Conservation (phyloP, 2,888 invertebrate species). For the Trissonchulus latispiculum region DNA sequence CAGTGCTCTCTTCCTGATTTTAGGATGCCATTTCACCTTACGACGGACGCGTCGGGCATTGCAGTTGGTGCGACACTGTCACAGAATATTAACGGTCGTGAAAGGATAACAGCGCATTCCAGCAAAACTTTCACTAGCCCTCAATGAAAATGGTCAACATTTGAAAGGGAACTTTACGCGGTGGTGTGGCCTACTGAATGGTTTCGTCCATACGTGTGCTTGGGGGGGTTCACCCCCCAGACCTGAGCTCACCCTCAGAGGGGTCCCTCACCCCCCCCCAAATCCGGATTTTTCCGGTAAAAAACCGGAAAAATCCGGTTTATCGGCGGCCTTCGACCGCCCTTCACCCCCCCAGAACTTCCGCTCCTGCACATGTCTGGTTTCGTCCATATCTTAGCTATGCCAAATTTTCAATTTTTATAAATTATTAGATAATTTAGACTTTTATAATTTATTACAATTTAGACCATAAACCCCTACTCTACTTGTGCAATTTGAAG, state of each 20-base stretch:
- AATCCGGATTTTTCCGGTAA: too few relatives aligned
- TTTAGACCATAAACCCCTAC: slow-evolving; percentile 23
- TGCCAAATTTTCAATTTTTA: neutral
- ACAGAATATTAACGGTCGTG: neutral
- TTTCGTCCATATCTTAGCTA: too few relatives aligned
- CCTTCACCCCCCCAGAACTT: too few relatives aligned
- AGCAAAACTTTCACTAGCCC: slow-evolving; percentile 15
- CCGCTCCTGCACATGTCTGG: too few relatives aligned
- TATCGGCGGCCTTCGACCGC: too few relatives aligned
- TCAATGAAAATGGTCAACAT: slow-evolving; percentile 25
- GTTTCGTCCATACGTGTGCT: slow-evolving; percentile 20
- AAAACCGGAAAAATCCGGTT: too few relatives aligned
- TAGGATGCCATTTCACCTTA: neutral
- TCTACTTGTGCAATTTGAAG: neutral
- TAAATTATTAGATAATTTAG: too few relatives aligned
- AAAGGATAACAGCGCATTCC: slow-evolving; percentile 22
- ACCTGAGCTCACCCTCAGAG: too few relatives aligned
- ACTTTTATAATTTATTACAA: too few relatives aligned
- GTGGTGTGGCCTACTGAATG: slow-evolving; percentile 25
- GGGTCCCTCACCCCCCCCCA: too few relatives aligned
- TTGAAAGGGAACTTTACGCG: slow-evolving; percentile 24
- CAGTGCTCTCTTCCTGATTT: slow-evolving; percentile 13
- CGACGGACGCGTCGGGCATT: slow-evolving; percentile 11
- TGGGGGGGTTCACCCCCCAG: too few relatives aligned
- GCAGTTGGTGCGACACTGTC: neutral